Evolutionary conservation across 2,797 vertebrate genomes (phyloP).

Genomic region (Chrysolophus pictus): DNA sequence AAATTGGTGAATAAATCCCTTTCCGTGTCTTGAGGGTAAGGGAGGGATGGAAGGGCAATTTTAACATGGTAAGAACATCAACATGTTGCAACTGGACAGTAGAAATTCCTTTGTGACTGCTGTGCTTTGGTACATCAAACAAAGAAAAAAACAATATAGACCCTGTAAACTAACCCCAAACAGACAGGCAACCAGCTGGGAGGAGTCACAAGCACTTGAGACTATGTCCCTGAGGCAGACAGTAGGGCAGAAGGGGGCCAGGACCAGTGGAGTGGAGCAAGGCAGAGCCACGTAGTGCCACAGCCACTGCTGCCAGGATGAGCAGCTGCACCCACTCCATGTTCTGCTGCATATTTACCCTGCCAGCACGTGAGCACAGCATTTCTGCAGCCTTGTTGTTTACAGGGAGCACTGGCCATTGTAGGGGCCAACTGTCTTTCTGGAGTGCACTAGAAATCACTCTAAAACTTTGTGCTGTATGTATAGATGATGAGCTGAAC

Average conservation of each 20-base stretch:
- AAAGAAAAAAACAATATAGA: not conserved
- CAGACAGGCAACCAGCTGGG: not conserved
- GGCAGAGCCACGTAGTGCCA: not conserved
- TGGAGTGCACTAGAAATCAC: not conserved
- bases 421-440: not conserved
- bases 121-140: not conserved
- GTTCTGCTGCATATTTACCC: fast-evolving
- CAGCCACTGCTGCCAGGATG: fast-evolving
- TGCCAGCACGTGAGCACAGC: fast-evolving
- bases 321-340: not conserved
- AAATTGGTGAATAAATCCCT: not conserved
- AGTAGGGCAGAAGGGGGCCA: not conserved
- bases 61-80: not conserved
- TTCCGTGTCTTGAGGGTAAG: not conserved
- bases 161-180: not conserved
- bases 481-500: not conserved
- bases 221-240: fast-evolving
- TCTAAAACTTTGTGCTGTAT: not conserved
- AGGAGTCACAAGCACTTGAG: not conserved
- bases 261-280: fast-evolving
- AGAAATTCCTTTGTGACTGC: not conserved
- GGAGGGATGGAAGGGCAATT: not conserved
- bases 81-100: not conserved
- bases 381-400: not conserved
- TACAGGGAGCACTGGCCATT: not conserved